phyloP scores from a whole-genome alignment of 2,113 vertebrate species.

The Astatotilapia flaviijosephi region DNA sequence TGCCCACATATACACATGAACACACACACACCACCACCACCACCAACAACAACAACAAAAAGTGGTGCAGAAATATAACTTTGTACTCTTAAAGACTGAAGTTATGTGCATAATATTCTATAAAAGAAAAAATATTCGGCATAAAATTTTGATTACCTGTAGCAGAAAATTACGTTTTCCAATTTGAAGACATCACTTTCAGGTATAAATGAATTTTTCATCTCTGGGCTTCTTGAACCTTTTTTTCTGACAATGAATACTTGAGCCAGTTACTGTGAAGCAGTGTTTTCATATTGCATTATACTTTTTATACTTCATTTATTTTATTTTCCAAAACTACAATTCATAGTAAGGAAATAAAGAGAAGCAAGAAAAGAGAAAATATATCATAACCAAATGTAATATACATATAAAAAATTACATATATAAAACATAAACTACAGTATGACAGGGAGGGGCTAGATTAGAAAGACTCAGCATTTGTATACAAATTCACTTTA shows the following conservation, averaged over 20 bases:
- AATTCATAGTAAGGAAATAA: background rate
- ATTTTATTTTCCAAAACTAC: background rate
- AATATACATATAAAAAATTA: background rate
- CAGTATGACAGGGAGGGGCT: background rate
- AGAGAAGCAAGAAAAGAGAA: background rate
- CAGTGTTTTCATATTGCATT: background rate
- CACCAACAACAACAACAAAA: rapidly evolving
- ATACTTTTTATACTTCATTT: background rate
- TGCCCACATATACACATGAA: background rate
- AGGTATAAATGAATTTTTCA: background rate
- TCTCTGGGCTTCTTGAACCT: background rate
- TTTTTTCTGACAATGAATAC: background rate
- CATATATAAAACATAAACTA: background rate
- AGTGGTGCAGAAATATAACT: background rate
- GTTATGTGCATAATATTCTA: background rate
- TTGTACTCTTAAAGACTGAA: background rate
- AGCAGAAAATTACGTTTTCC: background rate
- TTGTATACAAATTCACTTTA: background rate
- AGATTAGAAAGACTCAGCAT: background rate
- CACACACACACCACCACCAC: rapidly evolving
- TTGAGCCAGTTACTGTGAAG: background rate
- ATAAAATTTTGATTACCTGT: background rate
- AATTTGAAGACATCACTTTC: background rate
- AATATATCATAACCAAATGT: background rate
- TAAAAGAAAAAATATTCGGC: background rate